Conservation (phyloP, 2,113 vertebrate genomes). For the Stegostoma tigrinum region DNA sequence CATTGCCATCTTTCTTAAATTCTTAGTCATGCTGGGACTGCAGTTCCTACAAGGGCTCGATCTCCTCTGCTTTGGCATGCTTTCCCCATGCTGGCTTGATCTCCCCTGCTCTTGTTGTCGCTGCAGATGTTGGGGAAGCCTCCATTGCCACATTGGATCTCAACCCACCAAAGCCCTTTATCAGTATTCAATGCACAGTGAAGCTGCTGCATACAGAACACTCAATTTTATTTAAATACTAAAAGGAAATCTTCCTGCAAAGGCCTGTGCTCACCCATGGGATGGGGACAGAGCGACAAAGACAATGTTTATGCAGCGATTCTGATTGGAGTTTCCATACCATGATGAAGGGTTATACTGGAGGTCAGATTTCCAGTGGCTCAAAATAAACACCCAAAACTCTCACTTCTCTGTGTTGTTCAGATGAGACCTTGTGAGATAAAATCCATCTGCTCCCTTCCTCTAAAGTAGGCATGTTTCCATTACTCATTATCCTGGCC, state of each 20-base stretch:
- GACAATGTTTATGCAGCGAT: not conserved
- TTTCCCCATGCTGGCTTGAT: no score
- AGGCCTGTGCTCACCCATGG: not conserved
- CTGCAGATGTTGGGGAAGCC: no score
- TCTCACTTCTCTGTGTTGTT: not conserved
- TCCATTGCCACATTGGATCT: no score
- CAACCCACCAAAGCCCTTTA: not conserved
- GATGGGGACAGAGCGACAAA: not conserved
- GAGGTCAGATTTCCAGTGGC: not conserved
- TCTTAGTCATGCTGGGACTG: no score
- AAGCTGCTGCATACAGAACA: not conserved
- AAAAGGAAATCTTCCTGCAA: not conserved
- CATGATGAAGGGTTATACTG: no score
- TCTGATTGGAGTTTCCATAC: not conserved
- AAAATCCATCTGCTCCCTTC: not conserved
- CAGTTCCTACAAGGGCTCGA: no score
- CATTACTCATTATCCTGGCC: not conserved
- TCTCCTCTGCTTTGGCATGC: no score
- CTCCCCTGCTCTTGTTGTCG: no score
- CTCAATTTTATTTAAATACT: conserved; percentile 1
- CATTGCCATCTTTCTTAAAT: no score
- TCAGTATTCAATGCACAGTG: not conserved
- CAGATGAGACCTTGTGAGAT: not conserved
- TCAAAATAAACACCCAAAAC: not conserved
- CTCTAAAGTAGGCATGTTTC: not conserved